These are phyloP conservation scores for Hydra vulgaris DNA, from an alignment of 30 jellyfish, hydroid and myxozoan species.

Conservation along the genomic window DNA sequence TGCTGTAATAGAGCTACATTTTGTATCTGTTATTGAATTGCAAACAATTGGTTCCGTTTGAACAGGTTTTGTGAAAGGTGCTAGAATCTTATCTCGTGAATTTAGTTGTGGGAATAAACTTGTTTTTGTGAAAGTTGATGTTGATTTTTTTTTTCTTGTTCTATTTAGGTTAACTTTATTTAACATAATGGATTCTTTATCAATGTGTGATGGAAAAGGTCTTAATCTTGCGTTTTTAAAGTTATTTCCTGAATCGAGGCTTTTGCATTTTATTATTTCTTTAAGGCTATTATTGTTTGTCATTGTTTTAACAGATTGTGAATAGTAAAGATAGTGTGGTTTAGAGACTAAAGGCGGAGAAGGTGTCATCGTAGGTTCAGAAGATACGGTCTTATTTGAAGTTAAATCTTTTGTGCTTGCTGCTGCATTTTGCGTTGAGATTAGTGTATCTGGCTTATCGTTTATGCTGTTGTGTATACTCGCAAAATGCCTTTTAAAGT, in stretches of 20 bases:
- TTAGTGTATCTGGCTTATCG: too few species aligned
- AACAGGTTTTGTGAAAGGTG: not conserved
- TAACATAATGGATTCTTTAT: not conserved
- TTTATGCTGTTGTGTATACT: too few species aligned
- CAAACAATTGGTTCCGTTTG: not conserved
- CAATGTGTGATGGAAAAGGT: conserved; percentile 9
- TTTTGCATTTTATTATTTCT: conserved; percentile 7
- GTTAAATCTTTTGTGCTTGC: too few species aligned
- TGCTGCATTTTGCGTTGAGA: too few species aligned
- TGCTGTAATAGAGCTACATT: not conserved
- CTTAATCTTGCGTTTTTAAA: conserved; percentile 10
- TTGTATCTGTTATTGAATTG: not conserved
- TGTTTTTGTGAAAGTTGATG: not conserved
- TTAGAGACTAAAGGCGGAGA: conserved; percentile 18
- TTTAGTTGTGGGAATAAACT: not conserved
- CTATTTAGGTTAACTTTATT: not conserved
- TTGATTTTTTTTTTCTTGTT: not conserved
- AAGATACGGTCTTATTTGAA: not conserved
- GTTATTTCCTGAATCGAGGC: conserved; percentile 19
- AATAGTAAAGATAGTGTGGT: not conserved
- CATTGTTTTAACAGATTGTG: conserved; percentile 20
- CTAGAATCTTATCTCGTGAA: not conserved
- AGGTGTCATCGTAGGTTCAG: not conserved
- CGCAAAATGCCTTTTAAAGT: too few species aligned
- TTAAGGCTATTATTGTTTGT: not conserved